Evolutionary conservation across 2,797 vertebrate genomes (phyloP), one percentile per base, ranked within the genome.

Genomic region (Myiotriccus ornatus): DNA sequence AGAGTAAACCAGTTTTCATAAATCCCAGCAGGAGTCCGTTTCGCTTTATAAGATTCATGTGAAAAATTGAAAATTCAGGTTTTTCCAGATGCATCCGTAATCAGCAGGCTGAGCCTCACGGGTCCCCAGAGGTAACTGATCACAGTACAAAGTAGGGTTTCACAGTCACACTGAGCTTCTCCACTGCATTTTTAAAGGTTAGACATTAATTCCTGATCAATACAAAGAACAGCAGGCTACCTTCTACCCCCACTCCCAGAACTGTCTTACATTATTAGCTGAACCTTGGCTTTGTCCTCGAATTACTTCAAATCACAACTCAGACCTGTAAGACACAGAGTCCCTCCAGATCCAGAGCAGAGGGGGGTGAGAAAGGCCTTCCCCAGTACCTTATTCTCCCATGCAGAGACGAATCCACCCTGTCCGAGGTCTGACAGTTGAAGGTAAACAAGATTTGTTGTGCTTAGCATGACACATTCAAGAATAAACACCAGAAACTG

Each of bases 121-220:
- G 79, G 82, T 92, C 93, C 86, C 96, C 68, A 73, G 92, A 79
- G 94, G 94, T 62, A 87, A 92, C 84, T 60, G 95, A 96, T 97
- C 96, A 94, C 93, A 96, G 93, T 84, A 78, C 84, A 94, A 65
- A 84, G 94, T 53, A 46, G 74, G 76, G 86, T 78, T 97, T 95
- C 94, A 89, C 94, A 92, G 53, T 87, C 91, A 69, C 86, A 49
- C 83, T n/a, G 75, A 95, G 93, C 85, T 92, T 79, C 96, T 91
- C 71, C 52, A 22, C 82, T 85, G 94, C 86, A 76, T 97, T 96
- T 93, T 96, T 93, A 97, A 97, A 96, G 88, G 96, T 97, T 96
- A 95, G 78, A 76, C 93, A 96, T 96, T 96, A 96, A 96, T 96
- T 97, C 96, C 96, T 96, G 95, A 97, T 97, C 97, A 90, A 97